Percentiles rank a stretch among this genome's conserved stretches.
Conservation (phyloP, 2,888 invertebrate species). For the Anaspis maculata region DNA sequence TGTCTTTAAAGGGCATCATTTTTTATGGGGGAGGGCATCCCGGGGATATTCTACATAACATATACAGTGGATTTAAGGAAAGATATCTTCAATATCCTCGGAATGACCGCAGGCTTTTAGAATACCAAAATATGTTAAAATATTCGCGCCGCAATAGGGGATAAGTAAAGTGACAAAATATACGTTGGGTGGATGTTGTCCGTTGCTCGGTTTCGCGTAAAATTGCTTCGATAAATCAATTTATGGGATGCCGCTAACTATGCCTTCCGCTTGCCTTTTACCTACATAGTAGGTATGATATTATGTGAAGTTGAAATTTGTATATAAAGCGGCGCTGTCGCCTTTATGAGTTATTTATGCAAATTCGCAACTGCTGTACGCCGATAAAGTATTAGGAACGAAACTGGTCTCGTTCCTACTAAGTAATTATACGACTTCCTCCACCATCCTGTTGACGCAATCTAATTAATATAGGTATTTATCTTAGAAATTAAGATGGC, state of each 20-base stretch:
- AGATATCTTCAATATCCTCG: slow-evolving; percentile 19
- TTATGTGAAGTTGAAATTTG: slow-evolving; percentile 9
- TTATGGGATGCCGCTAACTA: no score
- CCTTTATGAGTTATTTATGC: slow-evolving; percentile 37
- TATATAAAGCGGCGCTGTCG: slow-evolving; percentile 18
- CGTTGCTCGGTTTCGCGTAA: no score
- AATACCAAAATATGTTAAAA: slow-evolving; percentile 31
- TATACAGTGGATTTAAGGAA: slow-evolving; percentile 17
- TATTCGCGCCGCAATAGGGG: slow-evolving; percentile 22
- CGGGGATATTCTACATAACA: slow-evolving; percentile 16
- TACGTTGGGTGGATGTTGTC: slow-evolving; percentile 4
- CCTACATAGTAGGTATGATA: no score
- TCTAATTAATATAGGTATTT: slow-evolving; percentile 43
- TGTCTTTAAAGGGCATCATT: slow-evolving; percentile 14
- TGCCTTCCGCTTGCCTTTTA: no score
- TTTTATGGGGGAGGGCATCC: slow-evolving; percentile 13
- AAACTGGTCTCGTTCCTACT: slow-evolving; percentile 39
- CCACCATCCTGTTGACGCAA: slow-evolving; percentile 41
- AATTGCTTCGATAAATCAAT: no score
- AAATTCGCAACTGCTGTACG: slow-evolving; percentile 36
- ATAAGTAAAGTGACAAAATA: slow-evolving; percentile 20
- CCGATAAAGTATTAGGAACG: slow-evolving; percentile 42
- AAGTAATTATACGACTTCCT: slow-evolving; percentile 41
- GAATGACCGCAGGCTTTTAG: slow-evolving; percentile 30
- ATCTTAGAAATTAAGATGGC: slow-evolving; percentile 43